A percentile compares a stretch with the other conserved stretches of the same genome.
phyloP scores from a whole-genome alignment of 2,888 invertebrate species.

The Sphinx pinastri region DNA sequence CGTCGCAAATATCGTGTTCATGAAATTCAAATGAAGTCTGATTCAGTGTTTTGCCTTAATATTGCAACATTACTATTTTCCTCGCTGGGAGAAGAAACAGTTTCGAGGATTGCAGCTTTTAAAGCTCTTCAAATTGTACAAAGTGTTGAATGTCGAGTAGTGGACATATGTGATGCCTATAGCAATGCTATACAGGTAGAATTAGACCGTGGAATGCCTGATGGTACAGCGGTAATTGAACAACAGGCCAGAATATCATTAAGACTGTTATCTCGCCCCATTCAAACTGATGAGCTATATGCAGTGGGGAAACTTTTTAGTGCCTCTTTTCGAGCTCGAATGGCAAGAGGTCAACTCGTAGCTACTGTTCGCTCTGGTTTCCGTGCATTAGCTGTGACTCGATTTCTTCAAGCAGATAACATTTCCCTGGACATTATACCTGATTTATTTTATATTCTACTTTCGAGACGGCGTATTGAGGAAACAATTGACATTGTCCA shows the following conservation, averaged over 20 bases:
- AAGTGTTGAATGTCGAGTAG: constrained; percentile 62
- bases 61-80: constrained; percentile 65
- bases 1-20: constrained; percentile 55
- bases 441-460: constrained; percentile 70
- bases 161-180: constrained; percentile 75
- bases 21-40: constrained; percentile 52
- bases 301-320: constrained; percentile 73
- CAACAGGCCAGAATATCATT: constrained; percentile 60
- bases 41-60: constrained; percentile 72
- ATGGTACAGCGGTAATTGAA: constrained; percentile 65
- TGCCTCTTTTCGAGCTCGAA: constrained; percentile 69
- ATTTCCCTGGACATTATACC: constrained; percentile 74
- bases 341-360: constrained; percentile 62
- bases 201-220: constrained; percentile 63
- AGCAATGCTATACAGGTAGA: constrained; percentile 76
- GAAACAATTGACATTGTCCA: constrained; percentile 78
- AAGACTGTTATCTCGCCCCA: constrained; percentile 55
- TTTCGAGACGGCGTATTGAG: constrained; percentile 71
- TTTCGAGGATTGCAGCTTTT: constrained; percentile 57
- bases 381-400: constrained; percentile 68
- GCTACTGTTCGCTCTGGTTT: constrained; percentile 69
- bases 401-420: constrained; percentile 68
- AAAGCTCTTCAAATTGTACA: constrained; percentile 65
- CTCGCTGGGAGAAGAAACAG: constrained; percentile 60
- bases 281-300: constrained; percentile 71